Conservation (phyloP, 2,797 vertebrate species). For the Cirrhinus molitorella region DNA sequence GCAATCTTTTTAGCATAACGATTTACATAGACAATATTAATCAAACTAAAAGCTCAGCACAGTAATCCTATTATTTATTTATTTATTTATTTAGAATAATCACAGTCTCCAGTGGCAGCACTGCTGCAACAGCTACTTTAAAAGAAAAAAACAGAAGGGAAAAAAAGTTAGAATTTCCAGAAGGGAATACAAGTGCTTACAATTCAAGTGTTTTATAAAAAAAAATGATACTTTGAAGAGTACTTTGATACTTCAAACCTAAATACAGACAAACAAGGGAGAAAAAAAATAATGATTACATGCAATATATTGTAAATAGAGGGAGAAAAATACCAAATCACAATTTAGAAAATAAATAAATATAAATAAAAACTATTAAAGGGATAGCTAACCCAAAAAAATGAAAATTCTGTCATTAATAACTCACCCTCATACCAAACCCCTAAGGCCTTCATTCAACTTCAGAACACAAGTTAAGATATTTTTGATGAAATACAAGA, state of each 20-base stretch:
- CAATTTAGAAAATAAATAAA: background rate
- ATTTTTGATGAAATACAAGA: too few relatives aligned
- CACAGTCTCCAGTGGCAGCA: background rate
- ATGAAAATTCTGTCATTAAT: too few relatives aligned
- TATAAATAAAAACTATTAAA: too few relatives aligned
- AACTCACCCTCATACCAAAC: too few relatives aligned
- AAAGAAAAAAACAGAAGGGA: background rate
- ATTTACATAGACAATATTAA: background rate
- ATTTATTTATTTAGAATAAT: background rate
- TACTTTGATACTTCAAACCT: background rate
- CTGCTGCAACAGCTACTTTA: background rate
- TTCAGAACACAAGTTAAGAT: too few relatives aligned
- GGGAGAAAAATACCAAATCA: background rate
- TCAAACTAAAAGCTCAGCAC: background rate
- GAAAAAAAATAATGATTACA: background rate
- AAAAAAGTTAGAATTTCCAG: background rate
- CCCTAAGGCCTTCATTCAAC: too few relatives aligned
- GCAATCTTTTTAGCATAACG: constrained; percentile 10
- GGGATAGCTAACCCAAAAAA: too few relatives aligned
- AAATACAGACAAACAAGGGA: background rate
- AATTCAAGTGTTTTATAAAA: background rate
- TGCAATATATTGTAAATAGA: background rate
- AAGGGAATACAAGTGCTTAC: background rate
- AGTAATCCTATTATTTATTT: background rate
- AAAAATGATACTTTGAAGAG: background rate